Base-by-base conservation (phyloP, 2,888 invertebrate genomes). In the Eudemis profundana region DNA sequence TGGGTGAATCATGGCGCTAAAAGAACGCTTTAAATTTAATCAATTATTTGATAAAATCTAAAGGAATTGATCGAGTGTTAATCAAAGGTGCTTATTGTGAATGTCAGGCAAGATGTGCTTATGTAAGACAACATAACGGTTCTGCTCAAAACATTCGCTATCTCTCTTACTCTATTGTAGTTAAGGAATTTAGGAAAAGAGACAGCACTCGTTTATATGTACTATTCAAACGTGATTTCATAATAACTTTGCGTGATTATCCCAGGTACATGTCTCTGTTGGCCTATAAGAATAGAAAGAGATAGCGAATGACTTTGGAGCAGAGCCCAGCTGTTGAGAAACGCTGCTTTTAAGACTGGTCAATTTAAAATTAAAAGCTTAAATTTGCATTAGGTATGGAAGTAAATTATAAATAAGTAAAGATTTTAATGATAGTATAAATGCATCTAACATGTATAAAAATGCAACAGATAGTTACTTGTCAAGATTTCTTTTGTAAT, bases 11-110 rank as follows among this genome's bases (percentile, higher is more conserved):
- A n/a, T 23, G 53, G 40, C 54, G 27, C 17, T 54, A 23, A 54
- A 5, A 1, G 5, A 40, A 54, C 40, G 54, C 40, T 27, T 36
- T 54, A 40, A 40, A 54, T 54, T 23, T 23, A 42, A 54, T 54
- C 14, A 23, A 27, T 23, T 40, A 51, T 21, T 53, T 1, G 17
- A 27, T 60, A 61, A 61, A 46, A 10, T 10, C n/a, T n/a, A 54
- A 62, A 27, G 62, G 62, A 63, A 63, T 63, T 63, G 63, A 50
- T 21, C 19, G 49, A 42, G 29, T 56, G 7, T 19, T 29, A 57
- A 57, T 42, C 19, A 42, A 63, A 63, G 63, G 63, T 63, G 63
- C 63, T 63, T 61, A 38, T 15, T 59, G 51, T 60, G 33, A 21
- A 51, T 51, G 42, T 65, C 4, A 60, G 60, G 60, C 53, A 19